A percentile compares a stretch with the other conserved stretches of the same genome.
Evolutionary conservation across 2,888 invertebrate species (phyloP).

Genomic region (Fissipunctia ypsillon): DNA sequence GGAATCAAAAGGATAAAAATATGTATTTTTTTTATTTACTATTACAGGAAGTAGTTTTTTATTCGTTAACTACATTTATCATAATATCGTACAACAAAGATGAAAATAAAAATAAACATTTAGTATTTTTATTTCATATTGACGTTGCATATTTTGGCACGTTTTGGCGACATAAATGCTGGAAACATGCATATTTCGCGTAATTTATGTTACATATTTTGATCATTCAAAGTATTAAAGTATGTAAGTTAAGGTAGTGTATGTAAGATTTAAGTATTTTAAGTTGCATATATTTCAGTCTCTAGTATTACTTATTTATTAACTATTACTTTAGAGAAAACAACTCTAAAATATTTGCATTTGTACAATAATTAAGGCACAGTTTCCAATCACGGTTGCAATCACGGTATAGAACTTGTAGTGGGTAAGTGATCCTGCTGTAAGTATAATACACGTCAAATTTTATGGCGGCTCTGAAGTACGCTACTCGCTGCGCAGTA

Average conservation of each 20-base stretch:
- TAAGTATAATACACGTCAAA: too few relatives aligned
- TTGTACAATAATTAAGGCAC: background rate
- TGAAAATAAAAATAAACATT: background rate
- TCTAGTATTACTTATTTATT: background rate
- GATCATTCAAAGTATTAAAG: too few relatives aligned
- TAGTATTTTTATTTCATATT: background rate
- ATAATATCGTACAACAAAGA: background rate
- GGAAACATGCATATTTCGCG: too few relatives aligned
- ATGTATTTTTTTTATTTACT: background rate
- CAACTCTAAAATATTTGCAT: background rate
- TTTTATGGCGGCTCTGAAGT: too few relatives aligned
- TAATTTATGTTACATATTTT: too few relatives aligned
- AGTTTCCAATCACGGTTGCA: slow-evolving; percentile 26
- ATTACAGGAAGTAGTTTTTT: background rate
- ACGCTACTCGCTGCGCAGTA: too few relatives aligned
- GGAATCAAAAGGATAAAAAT: too few relatives aligned
- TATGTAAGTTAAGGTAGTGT: too few relatives aligned
- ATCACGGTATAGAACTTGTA: slow-evolving; percentile 28
- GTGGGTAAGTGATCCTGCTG: slow-evolving; percentile 12
- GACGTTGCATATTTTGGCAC: background rate
- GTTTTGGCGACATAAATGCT: too few relatives aligned
- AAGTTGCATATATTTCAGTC: background rate
- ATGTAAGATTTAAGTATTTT: too few relatives aligned
- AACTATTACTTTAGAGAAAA: background rate
- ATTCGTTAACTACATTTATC: background rate